A percentile compares a stretch with the other conserved stretches of the same genome.
Evolutionary conservation across 2,113 vertebrate genomes (phyloP).

Genomic region (Nansenia antarctica): DNA sequence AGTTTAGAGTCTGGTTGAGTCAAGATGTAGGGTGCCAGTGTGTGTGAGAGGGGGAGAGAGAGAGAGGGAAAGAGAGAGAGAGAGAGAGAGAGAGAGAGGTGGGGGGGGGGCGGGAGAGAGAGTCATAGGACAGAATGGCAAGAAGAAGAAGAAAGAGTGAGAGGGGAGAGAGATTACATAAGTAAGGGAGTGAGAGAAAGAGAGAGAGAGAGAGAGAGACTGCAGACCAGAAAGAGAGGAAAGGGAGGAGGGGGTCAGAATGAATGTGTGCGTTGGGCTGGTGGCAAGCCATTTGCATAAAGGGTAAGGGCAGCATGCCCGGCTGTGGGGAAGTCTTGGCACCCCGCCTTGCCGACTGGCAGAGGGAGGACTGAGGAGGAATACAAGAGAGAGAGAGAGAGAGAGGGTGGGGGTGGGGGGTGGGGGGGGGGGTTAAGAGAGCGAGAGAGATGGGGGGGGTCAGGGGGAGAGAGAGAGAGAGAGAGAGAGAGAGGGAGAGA

Average conservation of each 20-base stretch:
- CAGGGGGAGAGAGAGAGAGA: slow-evolving; percentile 31
- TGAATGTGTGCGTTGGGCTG: slow-evolving; percentile 60
- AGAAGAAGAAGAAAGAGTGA: not conserved
- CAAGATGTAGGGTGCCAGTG: slow-evolving; percentile 31
- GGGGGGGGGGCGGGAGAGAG: slow-evolving; percentile 38
- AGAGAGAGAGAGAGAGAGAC: not conserved
- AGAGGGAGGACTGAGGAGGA: slow-evolving; percentile 69
- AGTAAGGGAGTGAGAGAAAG: not conserved
- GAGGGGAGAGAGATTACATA: slow-evolving; percentile 3
- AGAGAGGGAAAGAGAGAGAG: slow-evolving; percentile 30
- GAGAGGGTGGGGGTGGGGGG: slow-evolving; percentile 38
- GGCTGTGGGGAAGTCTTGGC: slow-evolving; percentile 75
- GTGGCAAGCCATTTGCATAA: slow-evolving; percentile 74
- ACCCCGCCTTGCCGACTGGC: slow-evolving; percentile 70
- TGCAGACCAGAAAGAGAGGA: slow-evolving; percentile 16
- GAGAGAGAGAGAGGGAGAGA: slow-evolving; percentile 54
- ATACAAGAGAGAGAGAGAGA: slow-evolving; percentile 76
- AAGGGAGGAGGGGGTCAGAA: slow-evolving; percentile 44
- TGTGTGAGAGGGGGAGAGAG: slow-evolving; percentile 8
- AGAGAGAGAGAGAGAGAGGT: slow-evolving; percentile 8
- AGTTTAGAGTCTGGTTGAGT: slow-evolving; percentile 53
- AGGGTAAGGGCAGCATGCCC: slow-evolving; percentile 76
- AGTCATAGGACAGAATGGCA: slow-evolving; percentile 33
- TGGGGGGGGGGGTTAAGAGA: slow-evolving; percentile 24
- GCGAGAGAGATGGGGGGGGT: slow-evolving; percentile 35